Conservation (phyloP, 2,888 invertebrate genomes). For the Xylota segnis region DNA sequence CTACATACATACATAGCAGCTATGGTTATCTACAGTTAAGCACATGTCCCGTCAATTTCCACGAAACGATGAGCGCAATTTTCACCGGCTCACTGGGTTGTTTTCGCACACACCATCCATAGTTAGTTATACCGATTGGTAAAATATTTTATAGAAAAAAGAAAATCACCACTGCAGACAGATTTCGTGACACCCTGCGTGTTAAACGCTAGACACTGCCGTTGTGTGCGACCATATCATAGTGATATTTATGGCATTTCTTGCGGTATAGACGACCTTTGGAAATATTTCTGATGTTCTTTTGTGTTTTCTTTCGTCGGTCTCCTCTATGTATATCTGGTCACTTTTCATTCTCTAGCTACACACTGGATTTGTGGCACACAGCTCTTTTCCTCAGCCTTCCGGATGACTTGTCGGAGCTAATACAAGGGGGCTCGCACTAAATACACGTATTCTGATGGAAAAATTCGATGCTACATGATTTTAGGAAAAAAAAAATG, state of each 20-base stretch:
- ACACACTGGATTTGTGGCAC: slow-evolving; percentile 5
- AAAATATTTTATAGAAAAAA: too few species aligned
- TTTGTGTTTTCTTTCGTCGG: slow-evolving; percentile 59
- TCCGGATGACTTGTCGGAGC: neutral
- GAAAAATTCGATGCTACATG: slow-evolving; percentile 54
- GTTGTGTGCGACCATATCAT: slow-evolving; percentile 61
- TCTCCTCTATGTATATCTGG: slow-evolving; percentile 8
- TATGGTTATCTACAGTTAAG: neutral
- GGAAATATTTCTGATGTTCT: slow-evolving; percentile 74
- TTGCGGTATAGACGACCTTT: slow-evolving; percentile 74
- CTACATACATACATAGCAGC: too few species aligned
- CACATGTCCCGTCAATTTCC: neutral
- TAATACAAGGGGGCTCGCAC: slow-evolving; percentile 43
- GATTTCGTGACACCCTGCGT: slow-evolving; percentile 61
- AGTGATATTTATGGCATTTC: slow-evolving; percentile 61
- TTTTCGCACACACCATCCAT: neutral
- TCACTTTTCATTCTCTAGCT: slow-evolving; percentile 14
- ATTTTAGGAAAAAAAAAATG: slow-evolving; percentile 31
- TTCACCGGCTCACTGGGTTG: slow-evolving; percentile 34
- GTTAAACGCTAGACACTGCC: slow-evolving; percentile 52
- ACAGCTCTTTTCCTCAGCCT: slow-evolving; percentile 3
- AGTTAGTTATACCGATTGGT: neutral
- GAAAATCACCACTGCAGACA: neutral
- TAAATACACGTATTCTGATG: slow-evolving; percentile 1
- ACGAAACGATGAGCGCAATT: slow-evolving; percentile 22